phyloP scores from a whole-genome alignment of 2,888 invertebrate genomes.

The Brenthis ino region DNA sequence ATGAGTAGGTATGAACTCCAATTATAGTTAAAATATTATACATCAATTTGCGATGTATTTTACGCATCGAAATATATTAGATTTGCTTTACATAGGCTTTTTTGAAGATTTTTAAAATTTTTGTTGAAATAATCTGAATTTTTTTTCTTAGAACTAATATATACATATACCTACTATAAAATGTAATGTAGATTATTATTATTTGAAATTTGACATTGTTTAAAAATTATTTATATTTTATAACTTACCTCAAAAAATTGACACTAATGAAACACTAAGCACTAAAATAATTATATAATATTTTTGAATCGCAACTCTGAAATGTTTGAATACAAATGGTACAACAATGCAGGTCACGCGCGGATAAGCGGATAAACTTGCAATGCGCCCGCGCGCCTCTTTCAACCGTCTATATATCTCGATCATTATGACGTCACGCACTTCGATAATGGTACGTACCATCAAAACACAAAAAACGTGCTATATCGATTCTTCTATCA shows the following conservation, averaged over 20 bases:
- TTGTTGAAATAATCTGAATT: too few species aligned
- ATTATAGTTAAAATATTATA: too few species aligned
- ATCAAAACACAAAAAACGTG: slow-evolving; percentile 51
- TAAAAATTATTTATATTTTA: too few species aligned
- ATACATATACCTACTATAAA: too few species aligned
- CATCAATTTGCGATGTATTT: too few species aligned
- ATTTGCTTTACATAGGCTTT: too few species aligned
- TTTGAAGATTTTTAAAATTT: too few species aligned
- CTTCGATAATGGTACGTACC: slow-evolving; percentile 48
- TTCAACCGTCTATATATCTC: slow-evolving; percentile 66
- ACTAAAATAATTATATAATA: slow-evolving; percentile 2
- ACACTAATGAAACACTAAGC: slow-evolving; percentile 9
- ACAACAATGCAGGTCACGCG: slow-evolving; percentile 61
- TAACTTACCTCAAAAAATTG: background rate
- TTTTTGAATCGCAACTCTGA: slow-evolving; percentile 33
- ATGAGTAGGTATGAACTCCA: too few species aligned
- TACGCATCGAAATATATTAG: too few species aligned
- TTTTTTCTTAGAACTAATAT: too few species aligned
- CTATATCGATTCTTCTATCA: slow-evolving; percentile 45
- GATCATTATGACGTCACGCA: slow-evolving; percentile 63
- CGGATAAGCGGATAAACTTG: slow-evolving; percentile 50
- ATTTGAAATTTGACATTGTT: too few species aligned
- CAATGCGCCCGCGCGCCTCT: slow-evolving; percentile 72
- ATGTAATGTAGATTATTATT: too few species aligned
- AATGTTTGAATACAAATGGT: slow-evolving; percentile 52